These are phyloP conservation scores for Agelaius phoeniceus DNA, from an alignment of 2,113 vertebrate genomes.

Conservation along the genomic window DNA sequence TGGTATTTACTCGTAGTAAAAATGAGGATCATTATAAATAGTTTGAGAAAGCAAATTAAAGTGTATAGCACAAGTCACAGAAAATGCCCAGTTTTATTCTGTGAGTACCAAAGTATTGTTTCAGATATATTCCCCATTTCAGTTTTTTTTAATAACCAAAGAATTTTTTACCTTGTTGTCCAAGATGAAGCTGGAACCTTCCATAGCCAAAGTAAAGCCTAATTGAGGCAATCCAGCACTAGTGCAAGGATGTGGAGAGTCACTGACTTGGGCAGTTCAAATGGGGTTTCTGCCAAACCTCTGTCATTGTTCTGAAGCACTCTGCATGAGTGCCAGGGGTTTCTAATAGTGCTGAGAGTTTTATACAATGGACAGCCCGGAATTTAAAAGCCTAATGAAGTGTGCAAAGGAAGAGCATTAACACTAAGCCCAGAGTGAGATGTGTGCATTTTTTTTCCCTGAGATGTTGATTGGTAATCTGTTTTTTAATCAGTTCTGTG, in stretches of 20 bases:
- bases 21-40: neutral
- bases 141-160: neutral
- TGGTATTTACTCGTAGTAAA: neutral
- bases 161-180: neutral
- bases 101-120: neutral
- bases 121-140: neutral
- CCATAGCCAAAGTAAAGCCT: neutral
- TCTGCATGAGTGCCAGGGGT: neutral
- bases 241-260: neutral
- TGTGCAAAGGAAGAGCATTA: neutral
- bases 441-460: neutral
- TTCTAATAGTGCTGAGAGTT: neutral
- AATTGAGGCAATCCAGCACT: neutral
- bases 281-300: neutral
- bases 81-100: neutral
- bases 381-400: neutral
- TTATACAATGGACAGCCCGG: neutral
- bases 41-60: neutral
- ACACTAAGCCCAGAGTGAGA: neutral
- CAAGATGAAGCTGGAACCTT: neutral
- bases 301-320: neutral
- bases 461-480: neutral
- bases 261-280: neutral
- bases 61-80: neutral
- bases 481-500: neutral